Evolutionary conservation across 2,113 vertebrate genomes (phyloP), one percentile per base, ranked within the genome.

Genomic region (Pluvialis apricaria): DNA sequence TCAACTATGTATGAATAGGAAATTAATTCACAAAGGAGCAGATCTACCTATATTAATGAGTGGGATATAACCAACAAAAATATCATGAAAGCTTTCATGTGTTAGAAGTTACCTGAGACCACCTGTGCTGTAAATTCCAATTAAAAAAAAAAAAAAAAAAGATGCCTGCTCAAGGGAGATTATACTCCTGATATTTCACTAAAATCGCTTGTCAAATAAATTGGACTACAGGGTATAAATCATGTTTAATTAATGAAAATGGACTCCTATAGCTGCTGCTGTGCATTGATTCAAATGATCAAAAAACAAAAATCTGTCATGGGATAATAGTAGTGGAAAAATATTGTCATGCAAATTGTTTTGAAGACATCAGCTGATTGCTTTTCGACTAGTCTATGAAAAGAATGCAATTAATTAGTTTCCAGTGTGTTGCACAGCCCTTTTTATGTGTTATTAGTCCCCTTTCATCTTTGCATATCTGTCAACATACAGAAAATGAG

Each of bases 261-360:
- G 5, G 61, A 72, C 86, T 82, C 34, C 68, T 54, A 17, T 54
- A 73, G 29, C 78, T 86, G 62, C 49, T 75, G 65, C 82, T 82
- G 62, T 62, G 26, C 42, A 89, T 88, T 80, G 69, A 91, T 88
- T 84, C 61, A 36, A 25, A 78, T 77, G 69, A 80, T 93, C 18
- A 18, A 55, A 92, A 94, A 69, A n/a, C n/a, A n/a, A 69, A 57
- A 18, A 29, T 10, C 79, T 93, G 40, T 49, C 73, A 45, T 82
- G 54, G 55, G 72, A 94, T 66, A 94, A 68, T 21, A 80, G 18
- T 61, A 75, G 66, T 70, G 19, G 68, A 80, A 93, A 45, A 62
- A 70, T 5, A 14, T 96, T 92, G 79, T 95, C 85, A 90, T 84
- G 93, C 69, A 95, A 82, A 97, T 91, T 62, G 32, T 66, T 91